A percentile compares a stretch with the other conserved stretches of the same genome.
Evolutionary conservation across 2,797 vertebrate genomes (phyloP).

Genomic region (Pteronotus mesoamericanus): DNA sequence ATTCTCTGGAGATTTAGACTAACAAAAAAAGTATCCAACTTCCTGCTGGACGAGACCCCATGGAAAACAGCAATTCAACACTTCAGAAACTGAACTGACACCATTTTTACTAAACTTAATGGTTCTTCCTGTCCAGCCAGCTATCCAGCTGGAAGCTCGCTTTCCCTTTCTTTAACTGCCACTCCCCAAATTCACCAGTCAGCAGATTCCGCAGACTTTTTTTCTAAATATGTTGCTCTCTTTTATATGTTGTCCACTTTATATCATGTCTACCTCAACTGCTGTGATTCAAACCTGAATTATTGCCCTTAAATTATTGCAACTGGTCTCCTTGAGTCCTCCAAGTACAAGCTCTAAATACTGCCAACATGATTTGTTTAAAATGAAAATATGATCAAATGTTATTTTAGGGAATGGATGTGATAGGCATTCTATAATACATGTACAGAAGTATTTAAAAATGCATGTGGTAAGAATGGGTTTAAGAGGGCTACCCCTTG

Average conservation of each 20-base stretch:
- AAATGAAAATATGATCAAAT: not conserved
- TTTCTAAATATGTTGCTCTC: not conserved
- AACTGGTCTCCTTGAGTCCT: not conserved
- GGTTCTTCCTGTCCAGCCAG: not conserved
- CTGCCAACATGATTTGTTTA: not conserved
- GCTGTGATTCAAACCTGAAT: not conserved
- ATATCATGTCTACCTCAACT: not conserved
- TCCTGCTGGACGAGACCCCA: not conserved
- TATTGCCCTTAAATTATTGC: not conserved
- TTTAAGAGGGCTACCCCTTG: not conserved
- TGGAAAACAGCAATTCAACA: not conserved
- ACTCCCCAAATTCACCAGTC: not conserved
- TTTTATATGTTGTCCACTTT: not conserved
- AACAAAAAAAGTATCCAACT: not conserved
- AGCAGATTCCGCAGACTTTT: not conserved
- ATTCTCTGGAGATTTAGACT: not conserved
- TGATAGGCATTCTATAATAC: not conserved
- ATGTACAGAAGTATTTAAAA: not conserved
- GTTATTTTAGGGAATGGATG: not conserved
- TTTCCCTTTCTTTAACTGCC: not conserved
- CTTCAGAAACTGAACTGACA: not conserved
- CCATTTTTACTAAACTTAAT: not conserved
- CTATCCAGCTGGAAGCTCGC: not conserved
- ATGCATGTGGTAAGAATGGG: not conserved
- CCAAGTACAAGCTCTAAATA: not conserved